These are phyloP conservation scores for Dyspetes luteomarginatus DNA, from an alignment of 2,888 invertebrate genomes.

Conservation along the genomic window DNA sequence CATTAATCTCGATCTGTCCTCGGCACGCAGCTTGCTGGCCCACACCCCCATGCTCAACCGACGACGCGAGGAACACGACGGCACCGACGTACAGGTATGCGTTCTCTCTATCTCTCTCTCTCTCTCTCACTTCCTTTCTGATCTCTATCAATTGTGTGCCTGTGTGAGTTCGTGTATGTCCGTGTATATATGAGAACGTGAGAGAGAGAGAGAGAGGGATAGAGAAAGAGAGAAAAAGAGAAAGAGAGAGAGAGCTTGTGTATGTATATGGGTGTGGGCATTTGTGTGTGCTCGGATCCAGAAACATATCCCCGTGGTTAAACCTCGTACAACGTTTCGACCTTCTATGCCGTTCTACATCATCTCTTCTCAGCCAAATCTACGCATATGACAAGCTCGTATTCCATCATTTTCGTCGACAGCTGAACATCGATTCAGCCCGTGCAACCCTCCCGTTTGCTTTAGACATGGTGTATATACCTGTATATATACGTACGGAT, in stretches of 20 bases:
- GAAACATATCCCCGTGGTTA: conserved; percentile 54
- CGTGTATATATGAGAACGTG: too few relatives aligned
- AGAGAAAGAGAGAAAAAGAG: too few relatives aligned
- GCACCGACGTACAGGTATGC: conserved; percentile 32
- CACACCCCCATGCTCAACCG: conserved; percentile 12
- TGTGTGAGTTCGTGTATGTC: too few relatives aligned
- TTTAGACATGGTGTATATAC: background rate
- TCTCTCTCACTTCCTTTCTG: conserved; percentile 17
- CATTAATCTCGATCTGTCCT: conserved; percentile 74
- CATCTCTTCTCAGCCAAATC: conserved; percentile 26
- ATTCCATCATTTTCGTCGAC: conserved; percentile 60
- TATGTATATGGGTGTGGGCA: background rate
- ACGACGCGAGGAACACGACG: conserved; percentile 43
- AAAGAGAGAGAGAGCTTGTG: too few relatives aligned
- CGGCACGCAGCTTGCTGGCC: conserved; percentile 66
- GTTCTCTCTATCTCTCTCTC: conserved; percentile 19
- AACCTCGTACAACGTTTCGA: conserved; percentile 27
- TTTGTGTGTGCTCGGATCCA: conserved; percentile 4
- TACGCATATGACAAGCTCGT: conserved; percentile 44
- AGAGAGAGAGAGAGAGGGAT: too few relatives aligned
- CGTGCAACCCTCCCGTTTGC: background rate
- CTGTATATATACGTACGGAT: background rate
- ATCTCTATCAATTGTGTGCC: background rate
- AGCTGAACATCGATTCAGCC: conserved; percentile 43
- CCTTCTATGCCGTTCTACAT: conserved; percentile 29